Conservation (phyloP, 2,797 vertebrate species). For the Tapirus indicus region DNA sequence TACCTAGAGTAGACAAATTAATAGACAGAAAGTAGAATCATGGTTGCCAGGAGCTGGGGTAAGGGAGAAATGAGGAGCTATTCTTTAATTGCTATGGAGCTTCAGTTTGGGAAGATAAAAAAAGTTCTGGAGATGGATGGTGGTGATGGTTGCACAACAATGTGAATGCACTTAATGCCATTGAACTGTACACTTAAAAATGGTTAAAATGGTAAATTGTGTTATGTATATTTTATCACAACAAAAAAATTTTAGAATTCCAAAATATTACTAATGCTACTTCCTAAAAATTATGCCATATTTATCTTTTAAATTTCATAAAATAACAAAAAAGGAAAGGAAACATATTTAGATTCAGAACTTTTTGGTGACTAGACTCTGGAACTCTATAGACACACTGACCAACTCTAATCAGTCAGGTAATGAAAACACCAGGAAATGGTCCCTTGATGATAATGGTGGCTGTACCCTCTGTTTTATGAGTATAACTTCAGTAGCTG, state of each 20-base stretch:
- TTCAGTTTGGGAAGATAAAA: not conserved
- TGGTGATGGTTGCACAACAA: not conserved
- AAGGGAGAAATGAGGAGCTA: not conserved
- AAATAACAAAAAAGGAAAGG: not conserved
- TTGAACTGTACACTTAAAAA: not conserved
- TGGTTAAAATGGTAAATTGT: not conserved
- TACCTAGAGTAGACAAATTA: not conserved
- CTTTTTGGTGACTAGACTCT: not conserved
- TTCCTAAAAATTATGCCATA: not conserved
- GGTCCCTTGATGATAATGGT: too few relatives aligned
- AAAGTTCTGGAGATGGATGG: not conserved
- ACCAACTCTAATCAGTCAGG: not conserved
- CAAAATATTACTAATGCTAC: not conserved
- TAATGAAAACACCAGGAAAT: not conserved
- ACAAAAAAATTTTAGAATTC: not conserved
- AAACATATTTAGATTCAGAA: slow-evolving; percentile 7
- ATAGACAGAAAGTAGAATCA: not conserved
- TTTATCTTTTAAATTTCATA: not conserved
- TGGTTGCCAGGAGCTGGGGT: not conserved
- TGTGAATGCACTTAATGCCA: not conserved
- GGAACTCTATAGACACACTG: not conserved
- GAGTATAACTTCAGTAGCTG: not conserved
- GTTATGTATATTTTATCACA: not conserved
- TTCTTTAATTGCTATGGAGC: not conserved
- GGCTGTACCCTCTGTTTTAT: not conserved